Base-by-base conservation (phyloP, 2,888 invertebrate species). In the Tromatobia lineatoria region DNA sequence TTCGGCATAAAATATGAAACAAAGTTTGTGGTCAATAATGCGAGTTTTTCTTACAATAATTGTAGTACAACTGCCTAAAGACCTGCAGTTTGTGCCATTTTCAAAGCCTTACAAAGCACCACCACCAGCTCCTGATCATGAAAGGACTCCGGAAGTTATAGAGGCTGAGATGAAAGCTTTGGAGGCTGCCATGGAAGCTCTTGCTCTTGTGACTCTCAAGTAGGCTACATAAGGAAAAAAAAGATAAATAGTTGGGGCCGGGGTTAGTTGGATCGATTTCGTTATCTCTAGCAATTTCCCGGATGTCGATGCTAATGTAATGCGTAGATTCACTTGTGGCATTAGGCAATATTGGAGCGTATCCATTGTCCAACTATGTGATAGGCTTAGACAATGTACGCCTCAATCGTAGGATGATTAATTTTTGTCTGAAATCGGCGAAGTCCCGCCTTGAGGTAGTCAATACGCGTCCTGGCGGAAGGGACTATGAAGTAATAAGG, bases 131-230 rank as follows among this genome's bases (percentile, higher is more conserved):
- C 95, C 96, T 0, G 96, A 96, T 0, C 95, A 96, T 3, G 95
- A 96, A 6, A 95, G 97, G 64, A 94, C 96, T 25, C 97, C 97
- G 0, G 97, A 97, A 94, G 96, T 97, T 90, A 96, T 97, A 29
- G 98, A 98, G 89, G 96, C 96, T 0, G 97, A 97, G 91, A 95
- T 97, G 92, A 96, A 96, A 90, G 95, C 95, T 87, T 95, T 96
- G 29, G 97, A 98, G 88, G 94, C 95, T 2, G 96, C 96, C 70
- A 95, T 97, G 90, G 96, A 97, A 89, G 96, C 96, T 86, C 94
- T 98, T 23, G 96, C 96, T 0, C 93, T 96, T 8, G 95, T 98
- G 15, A 96, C 95, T 34, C 95, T 98, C 20, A 96, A 96, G 97
- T 97, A 91, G 94, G 95, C 92, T 42, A 45, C 76, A 38, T 57